Percentiles rank a stretch among this genome's conserved stretches.
Conservation (phyloP, 2,888 invertebrate species). For the Drosophila vallismaia region DNA sequence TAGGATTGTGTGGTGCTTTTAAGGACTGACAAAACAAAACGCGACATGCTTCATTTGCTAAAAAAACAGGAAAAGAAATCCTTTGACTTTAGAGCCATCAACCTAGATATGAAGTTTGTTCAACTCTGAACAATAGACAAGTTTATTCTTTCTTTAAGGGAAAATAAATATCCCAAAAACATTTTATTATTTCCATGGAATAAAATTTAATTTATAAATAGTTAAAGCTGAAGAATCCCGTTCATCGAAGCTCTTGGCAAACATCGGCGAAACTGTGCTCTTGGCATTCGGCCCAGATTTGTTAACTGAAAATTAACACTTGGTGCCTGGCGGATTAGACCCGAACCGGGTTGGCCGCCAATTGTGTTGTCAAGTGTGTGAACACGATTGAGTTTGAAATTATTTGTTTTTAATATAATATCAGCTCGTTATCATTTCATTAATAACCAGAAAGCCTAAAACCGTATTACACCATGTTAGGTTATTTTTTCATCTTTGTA, state of each 20-base stretch:
- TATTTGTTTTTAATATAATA: background rate
- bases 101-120: slow-evolving; percentile 37
- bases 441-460: background rate
- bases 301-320: slow-evolving; percentile 60
- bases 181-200: background rate
- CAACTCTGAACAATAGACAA: slow-evolving; percentile 18
- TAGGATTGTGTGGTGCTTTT: slow-evolving; percentile 34
- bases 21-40: slow-evolving; percentile 46
- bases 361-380: slow-evolving; percentile 46
- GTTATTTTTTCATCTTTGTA: background rate
- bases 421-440: background rate
- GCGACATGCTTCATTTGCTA: slow-evolving; percentile 49
- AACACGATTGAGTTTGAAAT: slow-evolving; percentile 38
- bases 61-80: slow-evolving; percentile 31
- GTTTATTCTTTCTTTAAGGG: background rate
- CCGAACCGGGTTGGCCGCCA: slow-evolving; percentile 35
- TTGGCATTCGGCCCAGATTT: slow-evolving; percentile 36
- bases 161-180: background rate
- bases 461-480: background rate
- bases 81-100: slow-evolving; percentile 29
- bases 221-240: background rate
- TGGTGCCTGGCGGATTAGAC: slow-evolving; percentile 59
- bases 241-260: slow-evolving; percentile 6
- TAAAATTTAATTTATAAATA: background rate
- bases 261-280: background rate